These are phyloP conservation scores for Octomys mimax DNA, from an alignment of 2,797 vertebrate species.

Conservation along the genomic window DNA sequence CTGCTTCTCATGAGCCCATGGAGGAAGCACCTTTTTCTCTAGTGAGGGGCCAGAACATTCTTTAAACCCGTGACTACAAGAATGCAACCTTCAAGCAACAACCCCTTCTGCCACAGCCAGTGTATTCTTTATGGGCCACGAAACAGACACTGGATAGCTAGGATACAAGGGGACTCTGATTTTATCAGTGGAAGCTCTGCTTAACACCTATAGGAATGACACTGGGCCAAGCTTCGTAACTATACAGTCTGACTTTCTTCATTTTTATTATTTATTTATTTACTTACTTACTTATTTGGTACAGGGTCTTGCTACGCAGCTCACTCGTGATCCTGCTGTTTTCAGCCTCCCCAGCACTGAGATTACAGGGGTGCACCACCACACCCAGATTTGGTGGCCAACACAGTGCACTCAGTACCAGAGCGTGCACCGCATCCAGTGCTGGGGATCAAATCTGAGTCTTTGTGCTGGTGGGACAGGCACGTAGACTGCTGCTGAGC, in stretches of 20 bases:
- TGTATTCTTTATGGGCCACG: neutral
- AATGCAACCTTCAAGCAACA: constrained; percentile 50
- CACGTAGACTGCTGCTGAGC: too few relatives aligned
- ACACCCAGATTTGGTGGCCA: too few relatives aligned
- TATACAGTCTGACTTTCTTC: constrained; percentile 60
- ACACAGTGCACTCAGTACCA: too few relatives aligned
- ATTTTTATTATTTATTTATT: too few relatives aligned
- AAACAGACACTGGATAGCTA: constrained; percentile 4
- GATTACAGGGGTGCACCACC: too few relatives aligned
- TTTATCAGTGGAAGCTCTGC: neutral
- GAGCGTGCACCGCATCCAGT: too few relatives aligned
- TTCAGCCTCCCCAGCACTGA: too few relatives aligned
- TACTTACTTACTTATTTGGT: too few relatives aligned
- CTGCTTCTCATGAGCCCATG: neutral
- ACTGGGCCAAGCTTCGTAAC: constrained; percentile 44
- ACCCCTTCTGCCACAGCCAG: constrained; percentile 21
- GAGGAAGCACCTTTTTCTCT: neutral
- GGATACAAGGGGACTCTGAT: neutral
- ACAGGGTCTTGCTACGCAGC: too few relatives aligned
- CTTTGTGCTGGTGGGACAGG: too few relatives aligned
- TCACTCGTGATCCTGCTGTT: too few relatives aligned
- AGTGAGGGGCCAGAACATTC: constrained; percentile 10
- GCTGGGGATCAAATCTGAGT: too few relatives aligned
- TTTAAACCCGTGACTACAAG: constrained; percentile 53
- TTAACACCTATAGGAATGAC: neutral